phyloP scores from a whole-genome alignment of 2,797 vertebrate genomes.

The Thalassophryne amazonica region DNA sequence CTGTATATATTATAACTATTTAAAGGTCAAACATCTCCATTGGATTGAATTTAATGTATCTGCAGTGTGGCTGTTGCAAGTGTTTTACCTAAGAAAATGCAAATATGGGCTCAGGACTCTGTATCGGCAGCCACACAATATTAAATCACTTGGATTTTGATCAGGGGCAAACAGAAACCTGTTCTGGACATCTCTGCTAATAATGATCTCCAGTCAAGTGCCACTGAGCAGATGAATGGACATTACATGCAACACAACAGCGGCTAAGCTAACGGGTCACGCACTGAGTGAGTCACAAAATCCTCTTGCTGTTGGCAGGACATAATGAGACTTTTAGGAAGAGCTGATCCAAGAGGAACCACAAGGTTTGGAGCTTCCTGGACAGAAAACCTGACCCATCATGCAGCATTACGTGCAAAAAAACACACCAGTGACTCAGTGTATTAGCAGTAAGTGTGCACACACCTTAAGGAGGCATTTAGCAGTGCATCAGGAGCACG shows the following conservation, averaged over 20 bases:
- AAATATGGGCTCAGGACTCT: too few relatives aligned
- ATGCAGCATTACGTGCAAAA: conserved; percentile 4
- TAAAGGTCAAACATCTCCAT: too few relatives aligned
- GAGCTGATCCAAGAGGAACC: conserved; percentile 29
- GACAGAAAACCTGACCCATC: conserved; percentile 27
- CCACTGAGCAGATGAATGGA: conserved; percentile 7
- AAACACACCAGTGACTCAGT: conserved; percentile 32
- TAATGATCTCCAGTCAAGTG: too few relatives aligned
- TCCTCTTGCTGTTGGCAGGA: conserved; percentile 26
- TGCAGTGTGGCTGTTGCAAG: too few relatives aligned
- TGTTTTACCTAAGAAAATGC: too few relatives aligned
- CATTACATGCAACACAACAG: conserved; percentile 27
- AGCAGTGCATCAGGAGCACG: conserved; percentile 28
- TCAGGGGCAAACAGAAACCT: too few relatives aligned
- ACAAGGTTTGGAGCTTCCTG: conserved; percentile 42
- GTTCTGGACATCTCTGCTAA: too few relatives aligned
- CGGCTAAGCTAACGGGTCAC: conserved; percentile 6
- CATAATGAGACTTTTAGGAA: conserved; percentile 1
- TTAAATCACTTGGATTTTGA: too few relatives aligned
- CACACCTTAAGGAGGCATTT: conserved; percentile 44
- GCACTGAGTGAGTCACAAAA: conserved; percentile 29
- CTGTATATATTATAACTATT: too few relatives aligned
- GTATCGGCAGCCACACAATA: too few relatives aligned
- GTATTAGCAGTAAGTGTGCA: not conserved
- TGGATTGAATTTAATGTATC: too few relatives aligned